Conservation (phyloP, 2,113 vertebrate species). For the Coturnix japonica region DNA sequence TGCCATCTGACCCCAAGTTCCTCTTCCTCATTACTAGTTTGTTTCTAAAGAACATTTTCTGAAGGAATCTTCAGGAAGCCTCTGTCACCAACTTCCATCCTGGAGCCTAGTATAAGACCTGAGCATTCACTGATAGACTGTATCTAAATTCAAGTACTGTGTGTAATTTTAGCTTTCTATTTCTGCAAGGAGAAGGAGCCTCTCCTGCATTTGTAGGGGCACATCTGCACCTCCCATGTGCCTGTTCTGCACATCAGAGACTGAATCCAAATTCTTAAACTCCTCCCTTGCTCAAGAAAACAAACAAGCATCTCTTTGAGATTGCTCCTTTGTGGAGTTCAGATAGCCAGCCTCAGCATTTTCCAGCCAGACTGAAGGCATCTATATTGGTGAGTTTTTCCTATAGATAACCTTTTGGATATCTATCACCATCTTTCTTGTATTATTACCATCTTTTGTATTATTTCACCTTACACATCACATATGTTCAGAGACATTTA, state of each 20-base stretch:
- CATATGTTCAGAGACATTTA: not conserved
- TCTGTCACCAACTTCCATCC: not conserved
- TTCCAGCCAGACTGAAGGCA: no score
- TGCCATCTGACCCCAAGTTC: not conserved
- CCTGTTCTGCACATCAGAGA: not conserved
- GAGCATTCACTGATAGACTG: not conserved
- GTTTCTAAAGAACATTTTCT: not conserved
- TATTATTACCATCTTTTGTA: no score
- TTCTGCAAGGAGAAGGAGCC: not conserved
- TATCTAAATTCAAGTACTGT: not conserved
- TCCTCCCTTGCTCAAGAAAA: not conserved
- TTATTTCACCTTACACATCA: not conserved
- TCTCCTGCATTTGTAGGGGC: not conserved
- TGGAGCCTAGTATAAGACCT: not conserved
- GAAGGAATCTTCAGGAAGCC: not conserved
- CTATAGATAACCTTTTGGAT: no score
- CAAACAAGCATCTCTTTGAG: no score
- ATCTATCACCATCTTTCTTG: no score
- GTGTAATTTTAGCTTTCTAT: not conserved
- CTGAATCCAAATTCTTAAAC: not conserved
- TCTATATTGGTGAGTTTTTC: no score
- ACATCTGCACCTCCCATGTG: rapidly evolving
- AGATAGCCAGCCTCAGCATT: no score
- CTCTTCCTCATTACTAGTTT: not conserved
- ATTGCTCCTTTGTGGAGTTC: no score